Base-by-base conservation (phyloP, 2,113 vertebrate genomes). In the Sigmodon hispidus region DNA sequence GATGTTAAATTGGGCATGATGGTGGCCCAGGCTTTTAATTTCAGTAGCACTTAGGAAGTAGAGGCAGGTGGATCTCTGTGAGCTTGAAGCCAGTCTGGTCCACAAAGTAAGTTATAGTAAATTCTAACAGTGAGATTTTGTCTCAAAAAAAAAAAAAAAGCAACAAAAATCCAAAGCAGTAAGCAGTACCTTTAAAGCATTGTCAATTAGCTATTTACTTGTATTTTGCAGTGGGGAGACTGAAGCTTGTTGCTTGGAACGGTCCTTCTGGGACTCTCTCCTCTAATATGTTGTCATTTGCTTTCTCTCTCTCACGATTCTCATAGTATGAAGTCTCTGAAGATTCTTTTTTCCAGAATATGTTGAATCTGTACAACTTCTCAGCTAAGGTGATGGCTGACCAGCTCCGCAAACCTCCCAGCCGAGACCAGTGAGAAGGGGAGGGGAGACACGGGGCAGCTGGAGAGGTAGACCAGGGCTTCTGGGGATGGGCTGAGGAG, bases 361-460 rank as follows among this genome's bases (percentile, higher is more conserved):
- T 99, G 99, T 93, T 99, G 95, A 99, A 99, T 98, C 99, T 99
- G 98, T 99, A 99, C 98, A 99, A 99, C 98, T 99, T 99, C 98
- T 99, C 99, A 5, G 99, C 99, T 43, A 99, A 99, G 93, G 99
- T 99, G 97, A 99, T 99, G 99, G 99, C 99, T 0, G 99, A 99
- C 97, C 99, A 99, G 97, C 99, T 99, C 95, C 99, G 99, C 96
- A 99, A 99, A 97, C 98, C 99, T 45, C 99, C 99, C 89, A 99
- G 99, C 98, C 98, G 99, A 2, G 99, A 99, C 98, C 99, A 99
- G 99, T 99, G 98, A 99, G 95, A 43, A 61, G 9, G n/a, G 88
- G 76, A 57, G n/a, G 34, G 52, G 40, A 67, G 79, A 55, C 22
- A 8, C 17, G 83, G 94, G 95, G 88, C 67, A 50, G 48, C 21